Percentiles rank a stretch among this genome's conserved stretches.
These are phyloP conservation scores for Molossus molossus DNA, from an alignment of 2,797 vertebrate genomes.

Conservation along the genomic window DNA sequence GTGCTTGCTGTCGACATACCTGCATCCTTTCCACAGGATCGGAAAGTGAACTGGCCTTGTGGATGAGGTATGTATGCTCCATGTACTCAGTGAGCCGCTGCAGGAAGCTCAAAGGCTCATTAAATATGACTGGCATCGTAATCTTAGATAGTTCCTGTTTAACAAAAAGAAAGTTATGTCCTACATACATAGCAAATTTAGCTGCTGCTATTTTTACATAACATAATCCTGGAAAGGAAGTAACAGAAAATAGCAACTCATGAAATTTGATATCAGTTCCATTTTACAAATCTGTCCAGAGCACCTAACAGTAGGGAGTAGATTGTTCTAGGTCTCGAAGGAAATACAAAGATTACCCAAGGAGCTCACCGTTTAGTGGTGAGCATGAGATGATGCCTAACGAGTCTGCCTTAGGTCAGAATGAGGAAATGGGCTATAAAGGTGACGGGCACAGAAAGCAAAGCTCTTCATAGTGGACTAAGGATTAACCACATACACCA, in stretches of 20 bases:
- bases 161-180: slow-evolving; percentile 30
- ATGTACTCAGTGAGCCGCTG: slow-evolving; percentile 98
- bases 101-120: slow-evolving; percentile 98
- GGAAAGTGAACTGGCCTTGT: slow-evolving; percentile 94
- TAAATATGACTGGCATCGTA: slow-evolving; percentile 99
- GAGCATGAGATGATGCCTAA: neutral
- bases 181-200: neutral
- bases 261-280: neutral
- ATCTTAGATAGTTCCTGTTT: slow-evolving; percentile 98
- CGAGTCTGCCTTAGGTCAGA: neutral
- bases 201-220: neutral
- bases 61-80: slow-evolving; percentile 99
- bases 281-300: slow-evolving; percentile 36
- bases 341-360: neutral
- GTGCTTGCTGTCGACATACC: slow-evolving; percentile 88
- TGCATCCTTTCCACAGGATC: slow-evolving; percentile 97
- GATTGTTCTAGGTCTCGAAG: neutral
- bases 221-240: slow-evolving; percentile 4
- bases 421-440: neutral
- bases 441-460: neutral
- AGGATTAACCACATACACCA: neutral
- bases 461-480: neutral
- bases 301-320: neutral
- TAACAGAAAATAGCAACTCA: neutral
- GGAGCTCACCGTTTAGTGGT: neutral